Evolutionary conservation across 2,797 vertebrate genomes (phyloP), one percentile per base, ranked within the genome.

Genomic region (Girardinus metallicus): DNA sequence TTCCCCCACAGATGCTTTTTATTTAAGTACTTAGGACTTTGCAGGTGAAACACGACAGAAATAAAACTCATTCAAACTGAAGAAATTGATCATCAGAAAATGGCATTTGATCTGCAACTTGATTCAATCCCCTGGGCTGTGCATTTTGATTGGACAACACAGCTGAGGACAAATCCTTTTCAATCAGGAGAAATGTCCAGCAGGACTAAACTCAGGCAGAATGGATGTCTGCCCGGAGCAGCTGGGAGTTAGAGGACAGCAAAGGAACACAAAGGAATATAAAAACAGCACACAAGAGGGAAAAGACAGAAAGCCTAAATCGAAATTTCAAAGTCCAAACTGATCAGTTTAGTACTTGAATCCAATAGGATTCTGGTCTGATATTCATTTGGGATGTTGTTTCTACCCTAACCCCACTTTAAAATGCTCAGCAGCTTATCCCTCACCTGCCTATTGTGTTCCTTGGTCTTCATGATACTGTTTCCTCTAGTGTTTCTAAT

Each of bases 141-240:
- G 21, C 39, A n/a, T 70, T 70, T 43, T 5, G 39, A n/a, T 43
- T 43, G 39, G 66, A 43, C 23, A 68, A 68, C 64, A 70, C 9
- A 70, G 39, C 10, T 43, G 39, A 43, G 66, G 66, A 43, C 39
- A 70, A 70, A 70, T 70, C 66, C 11, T 70, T 43, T 70, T 70
- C 23, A 43, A 70, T 31, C 23, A 70, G 11, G 12, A 70, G 23
- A 70, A 70, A 70, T 43, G 11, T 70, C 39, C 39, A 70, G 23
- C 39, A 70, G 23, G 39, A 70, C 11, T 39, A 70, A 43, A 70
- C 66, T 43, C 66, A 43, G 39, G 39, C 23, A 70, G 39, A 11
- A 11, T n/a, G 23, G 39, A 43, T 68, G 18, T 68, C 64, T 70
- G 39, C 12, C 23, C 43, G 66, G 23, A 26, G 23, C 66, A 70